These are phyloP conservation scores for Tridacna gigas DNA, from an alignment of 2,888 invertebrate species.

Conservation along the genomic window DNA sequence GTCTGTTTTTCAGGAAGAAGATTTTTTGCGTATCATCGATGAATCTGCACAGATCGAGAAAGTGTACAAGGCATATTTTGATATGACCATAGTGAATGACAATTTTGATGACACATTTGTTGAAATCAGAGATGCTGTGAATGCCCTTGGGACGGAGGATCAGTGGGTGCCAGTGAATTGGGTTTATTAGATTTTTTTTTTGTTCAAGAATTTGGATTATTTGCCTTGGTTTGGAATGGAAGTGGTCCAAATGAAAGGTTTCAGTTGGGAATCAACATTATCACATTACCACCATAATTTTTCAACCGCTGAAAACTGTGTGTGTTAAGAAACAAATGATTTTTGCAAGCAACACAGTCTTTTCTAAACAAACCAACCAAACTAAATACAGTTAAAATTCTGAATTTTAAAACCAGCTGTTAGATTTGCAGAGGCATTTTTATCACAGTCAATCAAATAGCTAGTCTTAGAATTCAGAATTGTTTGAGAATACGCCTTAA, in stretches of 20 bases:
- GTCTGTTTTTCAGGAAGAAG: slow-evolving; percentile 91
- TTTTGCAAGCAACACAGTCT: background rate
- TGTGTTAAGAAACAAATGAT: background rate
- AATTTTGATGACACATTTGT: slow-evolving; percentile 98
- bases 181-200: slow-evolving; percentile 78
- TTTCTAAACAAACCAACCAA: background rate
- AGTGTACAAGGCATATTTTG: slow-evolving; percentile 97
- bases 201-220: background rate
- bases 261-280: no score
- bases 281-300: background rate
- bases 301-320: background rate
- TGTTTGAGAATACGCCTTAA: no score
- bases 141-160: slow-evolving; percentile 97
- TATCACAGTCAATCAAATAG: no score
- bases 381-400: background rate
- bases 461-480: no score
- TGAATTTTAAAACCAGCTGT: background rate
- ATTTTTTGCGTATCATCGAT: slow-evolving; percentile 97
- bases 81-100: slow-evolving; percentile 98
- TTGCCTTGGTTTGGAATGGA: no score
- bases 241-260: no score
- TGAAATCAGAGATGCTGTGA: slow-evolving; percentile 96
- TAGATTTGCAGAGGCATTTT: no score
- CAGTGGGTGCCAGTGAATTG: slow-evolving; percentile 94
- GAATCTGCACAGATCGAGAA: slow-evolving; percentile 98